Conservation (phyloP, 1,140 invertebrate species). For the Philopotamus ludificatus region DNA sequence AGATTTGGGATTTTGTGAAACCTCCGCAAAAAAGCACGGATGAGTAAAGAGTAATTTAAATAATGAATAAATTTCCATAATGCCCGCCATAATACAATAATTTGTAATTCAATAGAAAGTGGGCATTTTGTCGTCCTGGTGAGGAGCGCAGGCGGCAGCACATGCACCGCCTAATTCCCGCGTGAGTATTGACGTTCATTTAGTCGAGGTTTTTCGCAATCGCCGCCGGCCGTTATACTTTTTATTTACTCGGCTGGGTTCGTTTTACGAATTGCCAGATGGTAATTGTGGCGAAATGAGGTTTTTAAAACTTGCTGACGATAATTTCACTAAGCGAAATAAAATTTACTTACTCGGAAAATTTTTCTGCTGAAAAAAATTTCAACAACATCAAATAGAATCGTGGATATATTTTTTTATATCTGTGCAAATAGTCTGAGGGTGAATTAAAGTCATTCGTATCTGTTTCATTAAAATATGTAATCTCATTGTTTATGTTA, state of each 20-base stretch:
- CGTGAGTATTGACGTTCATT: neutral
- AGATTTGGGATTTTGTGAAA: constrained; percentile 31
- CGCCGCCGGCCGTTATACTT: neutral
- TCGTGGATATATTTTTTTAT: no score
- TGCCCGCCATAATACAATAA: constrained; percentile 39
- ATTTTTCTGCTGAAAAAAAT: constrained; percentile 17
- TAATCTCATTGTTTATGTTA: no score
- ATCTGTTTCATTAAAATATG: no score
- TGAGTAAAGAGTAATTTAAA: constrained; percentile 41
- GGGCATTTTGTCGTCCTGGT: constrained; percentile 1
- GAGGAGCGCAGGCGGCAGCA: neutral
- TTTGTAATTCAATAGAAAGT: constrained; percentile 42
- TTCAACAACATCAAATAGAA: no score
- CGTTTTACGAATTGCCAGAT: constrained; percentile 11
- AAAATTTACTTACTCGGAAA: constrained; percentile 17
- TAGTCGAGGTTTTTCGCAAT: neutral
- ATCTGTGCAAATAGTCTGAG: no score
- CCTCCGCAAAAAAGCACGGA: constrained; percentile 33
- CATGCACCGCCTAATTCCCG: constrained; percentile 3
- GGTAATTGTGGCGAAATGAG: constrained; percentile 37
- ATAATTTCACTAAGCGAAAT: constrained; percentile 33
- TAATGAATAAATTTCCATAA: constrained; percentile 41
- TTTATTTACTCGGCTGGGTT: neutral
- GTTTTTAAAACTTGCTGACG: constrained; percentile 36
- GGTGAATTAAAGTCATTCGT: no score